A percentile compares a stretch with the other conserved stretches of the same genome.
Conservation (phyloP, 1,140 invertebrate genomes). For the Leguminivora glycinivorella region DNA sequence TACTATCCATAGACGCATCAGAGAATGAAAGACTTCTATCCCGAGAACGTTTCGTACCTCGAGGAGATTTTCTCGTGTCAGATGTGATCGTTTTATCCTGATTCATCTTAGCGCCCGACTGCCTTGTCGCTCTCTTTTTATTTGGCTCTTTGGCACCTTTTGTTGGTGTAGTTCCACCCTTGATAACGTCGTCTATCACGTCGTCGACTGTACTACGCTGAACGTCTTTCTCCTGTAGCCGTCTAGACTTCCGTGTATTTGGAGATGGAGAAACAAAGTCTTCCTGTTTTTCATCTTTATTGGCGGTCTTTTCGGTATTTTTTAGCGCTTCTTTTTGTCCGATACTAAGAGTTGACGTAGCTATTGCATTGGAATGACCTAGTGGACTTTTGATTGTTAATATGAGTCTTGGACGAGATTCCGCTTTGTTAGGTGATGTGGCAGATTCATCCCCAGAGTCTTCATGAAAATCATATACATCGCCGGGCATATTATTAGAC, state of each 20-base stretch:
- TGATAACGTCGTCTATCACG: conserved; percentile 91
- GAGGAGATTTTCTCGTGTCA: conserved; percentile 82
- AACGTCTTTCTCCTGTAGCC: conserved; percentile 88
- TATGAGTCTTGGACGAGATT: conserved; percentile 85
- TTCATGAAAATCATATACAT: conserved; percentile 92
- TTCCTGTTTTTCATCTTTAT: conserved; percentile 81
- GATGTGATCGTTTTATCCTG: conserved; percentile 52
- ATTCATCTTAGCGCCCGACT: conserved; percentile 54
- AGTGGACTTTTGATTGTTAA: conserved; percentile 88
- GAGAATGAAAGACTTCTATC: conserved; percentile 82
- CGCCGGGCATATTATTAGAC: conserved; percentile 79
- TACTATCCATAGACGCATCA: conserved; percentile 81
- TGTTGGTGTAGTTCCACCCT: conserved; percentile 76
- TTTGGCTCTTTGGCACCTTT: conserved; percentile 57
- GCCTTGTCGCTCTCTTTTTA: conserved; percentile 63
- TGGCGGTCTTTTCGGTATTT: conserved; percentile 53
- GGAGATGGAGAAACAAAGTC: conserved; percentile 81
- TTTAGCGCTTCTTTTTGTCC: conserved; percentile 61
- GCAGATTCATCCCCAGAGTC: conserved; percentile 87
- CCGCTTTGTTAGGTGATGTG: conserved; percentile 68
- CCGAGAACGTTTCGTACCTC: conserved; percentile 80
- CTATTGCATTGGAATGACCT: conserved; percentile 56
- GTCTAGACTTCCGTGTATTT: conserved; percentile 88
- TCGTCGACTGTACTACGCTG: conserved; percentile 88
- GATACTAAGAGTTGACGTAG: conserved; percentile 64